These are phyloP conservation scores for Glandiceps talaboti DNA, from an alignment of 53 echinoderm and acorn worm species.

Conservation along the genomic window DNA sequence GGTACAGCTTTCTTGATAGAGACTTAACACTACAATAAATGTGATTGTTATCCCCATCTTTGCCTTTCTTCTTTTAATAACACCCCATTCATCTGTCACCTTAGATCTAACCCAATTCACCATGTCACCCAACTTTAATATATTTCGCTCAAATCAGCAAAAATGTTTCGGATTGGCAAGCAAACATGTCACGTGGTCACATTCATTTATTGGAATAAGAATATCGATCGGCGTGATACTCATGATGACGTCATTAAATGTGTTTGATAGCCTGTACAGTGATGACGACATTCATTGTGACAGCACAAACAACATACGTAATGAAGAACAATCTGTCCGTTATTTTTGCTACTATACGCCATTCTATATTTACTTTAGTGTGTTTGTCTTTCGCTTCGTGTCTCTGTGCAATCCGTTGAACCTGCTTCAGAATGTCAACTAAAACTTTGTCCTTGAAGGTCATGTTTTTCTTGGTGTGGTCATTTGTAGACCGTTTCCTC, in stretches of 20 bases:
- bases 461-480: not conserved
- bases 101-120: no score
- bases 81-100: no score
- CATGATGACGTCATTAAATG: not conserved
- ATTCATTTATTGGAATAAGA: no score
- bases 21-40: no score
- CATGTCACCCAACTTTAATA: no score
- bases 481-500: not conserved
- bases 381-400: slow-evolving; percentile 64
- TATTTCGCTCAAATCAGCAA: no score
- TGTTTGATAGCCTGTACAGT: slow-evolving; percentile 52
- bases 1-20: not conserved
- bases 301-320: slow-evolving; percentile 70
- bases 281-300: slow-evolving; percentile 74
- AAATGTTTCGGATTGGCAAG: no score
- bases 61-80: not conserved
- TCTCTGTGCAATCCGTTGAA: slow-evolving; percentile 60
- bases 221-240: no score
- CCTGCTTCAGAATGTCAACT: slow-evolving; percentile 35
- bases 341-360: slow-evolving; percentile 88
- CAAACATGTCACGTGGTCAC: no score
- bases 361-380: slow-evolving; percentile 64
- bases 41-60: not conserved
- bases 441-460: not conserved
- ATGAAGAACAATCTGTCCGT: slow-evolving; percentile 90